phyloP scores from a whole-genome alignment of 2,888 invertebrate species.

The Pomacea canaliculata region DNA sequence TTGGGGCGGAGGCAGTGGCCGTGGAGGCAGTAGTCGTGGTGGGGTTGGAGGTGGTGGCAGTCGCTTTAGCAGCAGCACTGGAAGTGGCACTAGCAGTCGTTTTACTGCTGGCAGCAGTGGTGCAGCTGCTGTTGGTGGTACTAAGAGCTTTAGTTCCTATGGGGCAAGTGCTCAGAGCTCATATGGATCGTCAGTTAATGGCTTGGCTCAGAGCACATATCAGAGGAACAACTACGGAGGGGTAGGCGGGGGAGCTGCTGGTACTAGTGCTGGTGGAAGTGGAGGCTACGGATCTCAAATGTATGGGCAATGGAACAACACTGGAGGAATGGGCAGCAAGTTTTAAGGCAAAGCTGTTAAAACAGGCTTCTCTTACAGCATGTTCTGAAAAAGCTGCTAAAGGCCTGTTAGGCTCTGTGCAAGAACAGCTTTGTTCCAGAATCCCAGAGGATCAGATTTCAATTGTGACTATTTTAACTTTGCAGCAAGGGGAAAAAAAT shows the following conservation, averaged over 20 bases:
- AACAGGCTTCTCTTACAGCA: too few relatives aligned
- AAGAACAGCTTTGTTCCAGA: too few relatives aligned
- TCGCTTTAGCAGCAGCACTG: slow-evolving; percentile 6
- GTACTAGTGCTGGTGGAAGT: background rate
- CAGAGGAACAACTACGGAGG: slow-evolving; percentile 28
- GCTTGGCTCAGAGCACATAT: slow-evolving; percentile 10
- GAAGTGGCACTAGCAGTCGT: slow-evolving; percentile 12
- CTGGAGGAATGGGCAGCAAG: background rate
- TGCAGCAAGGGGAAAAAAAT: too few relatives aligned
- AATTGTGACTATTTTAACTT: too few relatives aligned
- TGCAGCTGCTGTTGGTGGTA: slow-evolving; percentile 25
- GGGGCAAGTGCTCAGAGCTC: background rate
- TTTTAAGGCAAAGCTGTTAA: too few relatives aligned
- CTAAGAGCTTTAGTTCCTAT: slow-evolving; percentile 22
- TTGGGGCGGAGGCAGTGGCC: slow-evolving; percentile 22
- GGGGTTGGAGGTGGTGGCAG: slow-evolving; percentile 6
- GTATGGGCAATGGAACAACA: slow-evolving; percentile 22
- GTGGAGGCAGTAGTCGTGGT: slow-evolving; percentile 12
- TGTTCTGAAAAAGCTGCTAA: too few relatives aligned
- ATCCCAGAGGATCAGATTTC: too few relatives aligned
- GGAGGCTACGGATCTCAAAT: slow-evolving; percentile 3
- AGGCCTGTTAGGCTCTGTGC: too few relatives aligned
- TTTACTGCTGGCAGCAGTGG: slow-evolving; percentile 34
- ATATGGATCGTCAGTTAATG: slow-evolving; percentile 15
- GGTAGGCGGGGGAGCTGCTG: background rate